These are phyloP conservation scores for Scotopteryx bipunctaria DNA, from an alignment of 2,888 invertebrate species.

Conservation along the genomic window DNA sequence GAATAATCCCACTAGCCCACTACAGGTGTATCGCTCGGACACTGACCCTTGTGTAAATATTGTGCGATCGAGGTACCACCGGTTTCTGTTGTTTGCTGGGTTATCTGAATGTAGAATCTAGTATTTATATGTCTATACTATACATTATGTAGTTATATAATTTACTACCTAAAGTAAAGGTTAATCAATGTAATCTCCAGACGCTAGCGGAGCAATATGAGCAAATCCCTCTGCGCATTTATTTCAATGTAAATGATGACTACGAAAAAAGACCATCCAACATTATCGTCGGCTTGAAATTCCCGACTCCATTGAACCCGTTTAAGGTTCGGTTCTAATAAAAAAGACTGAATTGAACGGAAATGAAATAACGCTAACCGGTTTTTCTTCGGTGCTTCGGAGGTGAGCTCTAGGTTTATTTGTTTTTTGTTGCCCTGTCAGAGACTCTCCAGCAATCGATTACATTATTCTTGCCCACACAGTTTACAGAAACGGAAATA, in stretches of 20 bases:
- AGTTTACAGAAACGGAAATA: not conserved
- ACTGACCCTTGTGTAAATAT: conserved; percentile 5
- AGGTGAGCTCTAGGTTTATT: conserved; percentile 57
- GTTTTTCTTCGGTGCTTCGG: conserved; percentile 66
- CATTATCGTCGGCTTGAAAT: conserved; percentile 35
- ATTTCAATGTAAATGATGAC: conserved; percentile 16
- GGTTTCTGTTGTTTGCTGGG: no score
- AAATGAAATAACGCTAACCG: conserved; percentile 80
- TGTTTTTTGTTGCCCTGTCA: conserved; percentile 58
- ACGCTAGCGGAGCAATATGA: not conserved
- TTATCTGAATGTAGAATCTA: no score
- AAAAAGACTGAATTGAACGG: conserved; percentile 78
- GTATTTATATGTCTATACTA: no score
- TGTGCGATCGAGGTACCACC: conserved; percentile 1
- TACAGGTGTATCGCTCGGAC: conserved; percentile 3
- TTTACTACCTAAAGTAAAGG: no score
- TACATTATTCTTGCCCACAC: conserved; percentile 24
- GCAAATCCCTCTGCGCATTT: conserved; percentile 8
- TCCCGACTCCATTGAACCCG: conserved; percentile 67
- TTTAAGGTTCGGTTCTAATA: conserved; percentile 70
- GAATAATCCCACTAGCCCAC: not conserved
- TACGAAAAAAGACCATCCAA: conserved; percentile 31
- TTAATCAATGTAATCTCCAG: no score
- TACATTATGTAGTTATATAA: no score
- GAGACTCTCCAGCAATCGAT: conserved; percentile 41